Conservation (phyloP, 2,888 invertebrate genomes). For the Pollenia angustigena region DNA sequence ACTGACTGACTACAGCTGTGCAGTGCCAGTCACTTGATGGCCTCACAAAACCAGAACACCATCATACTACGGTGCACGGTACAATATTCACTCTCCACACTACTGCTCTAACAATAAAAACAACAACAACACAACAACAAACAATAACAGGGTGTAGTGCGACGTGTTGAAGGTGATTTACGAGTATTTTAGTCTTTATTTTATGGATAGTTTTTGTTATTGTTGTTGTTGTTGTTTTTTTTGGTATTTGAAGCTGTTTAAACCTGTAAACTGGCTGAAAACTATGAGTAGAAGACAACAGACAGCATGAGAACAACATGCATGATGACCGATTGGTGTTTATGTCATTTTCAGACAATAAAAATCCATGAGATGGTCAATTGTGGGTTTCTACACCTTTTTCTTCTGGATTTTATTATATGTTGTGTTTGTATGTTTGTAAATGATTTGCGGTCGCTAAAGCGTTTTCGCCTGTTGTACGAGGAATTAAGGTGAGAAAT, state of each 20-base stretch:
- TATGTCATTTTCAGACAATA: conserved; percentile 67
- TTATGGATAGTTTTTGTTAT: conserved; percentile 43
- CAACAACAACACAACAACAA: not conserved
- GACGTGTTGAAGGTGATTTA: conserved; percentile 69
- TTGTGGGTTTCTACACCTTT: conserved; percentile 46
- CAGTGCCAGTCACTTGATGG: conserved; percentile 20
- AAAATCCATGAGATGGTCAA: conserved; percentile 60
- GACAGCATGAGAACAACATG: conserved; percentile 11
- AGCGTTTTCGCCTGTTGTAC: conserved; percentile 17
- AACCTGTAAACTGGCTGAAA: conserved; percentile 43
- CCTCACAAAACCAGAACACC: conserved; percentile 23
- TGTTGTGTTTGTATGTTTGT: conserved; percentile 1
- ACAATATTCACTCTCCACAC: conserved; percentile 25
- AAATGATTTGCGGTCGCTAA: not conserved
- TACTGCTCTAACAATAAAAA: too few relatives aligned
- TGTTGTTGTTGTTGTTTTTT: not conserved
- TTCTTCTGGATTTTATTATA: not conserved
- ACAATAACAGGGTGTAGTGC: conserved; percentile 29
- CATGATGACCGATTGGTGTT: conserved; percentile 66
- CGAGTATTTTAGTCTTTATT: conserved; percentile 63
- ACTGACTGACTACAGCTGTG: conserved; percentile 72
- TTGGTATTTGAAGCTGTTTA: conserved; percentile 53
- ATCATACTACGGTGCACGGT: conserved; percentile 6
- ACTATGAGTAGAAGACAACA: conserved; percentile 24
- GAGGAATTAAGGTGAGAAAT: conserved; percentile 43